Evolutionary conservation across 2,888 invertebrate species (phyloP), one percentile per base, ranked within the genome.

Genomic region (Achlya flavicornis): DNA sequence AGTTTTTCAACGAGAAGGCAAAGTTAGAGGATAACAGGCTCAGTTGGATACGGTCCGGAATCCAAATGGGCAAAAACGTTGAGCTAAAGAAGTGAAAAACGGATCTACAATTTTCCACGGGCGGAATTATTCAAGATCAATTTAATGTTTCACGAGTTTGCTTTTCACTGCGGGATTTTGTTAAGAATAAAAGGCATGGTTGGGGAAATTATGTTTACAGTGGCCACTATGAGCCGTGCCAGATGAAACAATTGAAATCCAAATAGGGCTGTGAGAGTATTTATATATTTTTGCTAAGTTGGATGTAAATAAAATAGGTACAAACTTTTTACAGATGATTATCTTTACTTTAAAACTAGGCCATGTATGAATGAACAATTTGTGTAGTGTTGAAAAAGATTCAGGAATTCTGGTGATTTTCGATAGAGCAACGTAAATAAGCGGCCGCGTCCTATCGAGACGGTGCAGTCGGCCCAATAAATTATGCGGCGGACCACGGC

Each of bases 1-100:
- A 91, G 90, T 91, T 93, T 93, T 92, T 92, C 89, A 88, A 84
- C 88, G 86, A 79, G 83, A 86, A 85, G 83, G 85, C 85, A 86
- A 91, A 91, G 87, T 91, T 90, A 80, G 84, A 80, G 89, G 86
- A 88, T 91, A 91, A 90, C 89, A 86, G 88, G 89, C 91, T 87
- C 85, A 86, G 88, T 89, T 84, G 88, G 88, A 87, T 87, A 83
- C 84, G 82, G 84, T 76, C 78, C 83, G 84, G 89, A 85, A 90
- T 91, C 85, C 82, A 85, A 92, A 89, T 88, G 86, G 86, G 89
- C 86, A 87, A 86, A 89, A 91, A 88, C 84, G 84, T 81, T 80
- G 78, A 76, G 83, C 78, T 85, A 83, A 88, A 86, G 84, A 88
- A 83, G 87, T 89, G 88, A 90, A 89, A 89, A 88, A 88, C 84